Evolutionary conservation across 2,113 vertebrate genomes (phyloP).

Genomic region (Tachycineta bicolor): DNA sequence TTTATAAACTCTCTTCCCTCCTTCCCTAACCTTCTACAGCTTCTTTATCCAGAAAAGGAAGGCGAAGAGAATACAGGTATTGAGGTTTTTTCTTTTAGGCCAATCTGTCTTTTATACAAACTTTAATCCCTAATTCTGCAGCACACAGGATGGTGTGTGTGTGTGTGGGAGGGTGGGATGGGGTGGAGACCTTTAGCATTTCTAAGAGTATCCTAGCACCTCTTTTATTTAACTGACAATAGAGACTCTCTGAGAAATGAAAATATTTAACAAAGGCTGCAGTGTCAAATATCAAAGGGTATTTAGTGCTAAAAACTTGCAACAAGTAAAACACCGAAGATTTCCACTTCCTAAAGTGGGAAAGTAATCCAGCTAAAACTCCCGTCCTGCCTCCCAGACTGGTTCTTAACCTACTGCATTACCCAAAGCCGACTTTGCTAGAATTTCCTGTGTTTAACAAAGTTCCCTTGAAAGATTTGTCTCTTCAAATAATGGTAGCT

Average conservation of each 20-base stretch:
- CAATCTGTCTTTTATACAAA: slow-evolving; percentile 48
- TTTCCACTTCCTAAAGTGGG: not conserved
- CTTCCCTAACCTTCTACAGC: not conserved
- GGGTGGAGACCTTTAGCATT: slow-evolving; percentile 65
- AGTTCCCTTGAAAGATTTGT: not conserved
- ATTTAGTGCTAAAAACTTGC: slow-evolving; percentile 51
- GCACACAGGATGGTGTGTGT: slow-evolving; percentile 12
- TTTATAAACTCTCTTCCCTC: slow-evolving; percentile 10
- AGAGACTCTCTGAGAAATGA: slow-evolving; percentile 63
- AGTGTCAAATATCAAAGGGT: slow-evolving; percentile 68
- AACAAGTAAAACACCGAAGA: slow-evolving; percentile 52
- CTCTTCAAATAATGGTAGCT: slow-evolving; percentile 19
- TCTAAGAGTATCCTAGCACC: slow-evolving; percentile 70
- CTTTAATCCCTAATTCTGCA: slow-evolving; percentile 63
- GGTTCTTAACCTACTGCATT: not conserved
- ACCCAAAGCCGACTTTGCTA: not conserved
- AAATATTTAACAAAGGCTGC: slow-evolving; percentile 70
- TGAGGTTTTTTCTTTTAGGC: not conserved
- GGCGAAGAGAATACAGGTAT: not conserved
- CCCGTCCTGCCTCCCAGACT: not conserved
- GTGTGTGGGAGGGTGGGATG: not conserved
- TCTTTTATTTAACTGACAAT: slow-evolving; percentile 67
- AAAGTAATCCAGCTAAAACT: slow-evolving; percentile 39
- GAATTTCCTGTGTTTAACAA: not conserved
- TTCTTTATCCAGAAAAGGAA: not conserved